Base-by-base conservation (phyloP, 2,113 vertebrate species). In the Atrichornis clamosus region DNA sequence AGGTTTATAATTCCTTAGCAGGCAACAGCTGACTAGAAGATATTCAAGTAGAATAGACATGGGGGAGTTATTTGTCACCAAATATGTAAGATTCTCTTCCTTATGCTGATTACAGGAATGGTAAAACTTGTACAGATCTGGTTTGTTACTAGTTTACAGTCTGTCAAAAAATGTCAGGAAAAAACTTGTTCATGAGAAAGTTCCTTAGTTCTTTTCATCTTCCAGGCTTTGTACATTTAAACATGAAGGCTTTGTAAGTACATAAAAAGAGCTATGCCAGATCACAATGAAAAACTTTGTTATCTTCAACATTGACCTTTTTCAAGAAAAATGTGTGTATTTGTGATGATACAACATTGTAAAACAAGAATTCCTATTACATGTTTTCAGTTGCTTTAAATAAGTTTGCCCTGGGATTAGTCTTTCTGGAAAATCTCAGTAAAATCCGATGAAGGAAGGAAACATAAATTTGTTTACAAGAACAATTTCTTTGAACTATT, bases 61-160 rank as follows among this genome's bases (percentile, higher is more conserved):
- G 30, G 44, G 4, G 1, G n/a, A n/a, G 3, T 27, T 60, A 81
- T 52, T 2, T 3, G 32, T 69, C 35, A 39, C 7, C 0, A 0
- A 69, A 65, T 53, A 74, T 26, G 14, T 68, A 63, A 67, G 11
- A 47, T 7, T 33, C 26, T 52, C 2, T 50, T 83, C 14, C 32
- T 77, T 69, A 33, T 4, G 3, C 10, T 81, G 52, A 28, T 90
- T 84, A 63, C 13, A 65, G 10, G 30, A 65, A 63, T 32, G 4
- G 17, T 49, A 81, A 84, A 58, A 55, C 47, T 75, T 16, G 26
- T 53, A 63, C 12, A 74, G 35, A n/a, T 44, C 17, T 9, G 2
- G 4, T 58, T 86, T 88, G 23, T 65, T 42, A 74, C 14, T 39
- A 47, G 14, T 4, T 73, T 67, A 58, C 26, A 65, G 23, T 4